Evolutionary conservation across 2,888 invertebrate species (phyloP).

Genomic region (Nymphalis c-album): DNA sequence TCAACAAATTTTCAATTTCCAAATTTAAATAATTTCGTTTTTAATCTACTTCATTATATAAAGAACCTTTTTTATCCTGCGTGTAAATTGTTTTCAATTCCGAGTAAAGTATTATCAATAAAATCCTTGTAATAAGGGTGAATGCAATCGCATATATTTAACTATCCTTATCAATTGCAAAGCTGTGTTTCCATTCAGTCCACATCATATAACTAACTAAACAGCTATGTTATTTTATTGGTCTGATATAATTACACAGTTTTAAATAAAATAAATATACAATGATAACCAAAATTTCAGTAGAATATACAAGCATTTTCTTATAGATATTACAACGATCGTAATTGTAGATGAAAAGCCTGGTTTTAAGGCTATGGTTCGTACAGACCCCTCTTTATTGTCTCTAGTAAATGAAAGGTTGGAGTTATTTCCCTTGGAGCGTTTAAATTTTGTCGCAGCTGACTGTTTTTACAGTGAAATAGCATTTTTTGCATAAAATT

Average conservation of each 20-base stretch:
- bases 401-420: conserved; percentile 77
- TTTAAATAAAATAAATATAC: background rate
- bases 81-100: no score
- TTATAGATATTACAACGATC: background rate
- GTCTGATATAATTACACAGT: background rate
- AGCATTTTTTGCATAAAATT: conserved; percentile 39
- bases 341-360: conserved; percentile 16
- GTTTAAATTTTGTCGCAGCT: conserved; percentile 67
- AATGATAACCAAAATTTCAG: background rate
- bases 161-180: conserved; percentile 15
- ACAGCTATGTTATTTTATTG: conserved; percentile 19
- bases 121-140: conserved; percentile 1
- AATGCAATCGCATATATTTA: conserved; percentile 22
- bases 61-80: no score
- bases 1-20: no score
- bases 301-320: background rate
- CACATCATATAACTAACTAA: conserved; percentile 7
- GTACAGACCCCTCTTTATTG: conserved; percentile 70
- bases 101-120: background rate
- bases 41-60: no score
- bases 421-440: conserved; percentile 61
- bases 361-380: conserved; percentile 45
- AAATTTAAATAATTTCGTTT: no score
- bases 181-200: conserved; percentile 15
- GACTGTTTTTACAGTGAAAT: conserved; percentile 56